Percentiles rank a stretch among this genome's conserved stretches.
Evolutionary conservation across 2,797 vertebrate species (phyloP).

Genomic region (Calcarius lapponicus): DNA sequence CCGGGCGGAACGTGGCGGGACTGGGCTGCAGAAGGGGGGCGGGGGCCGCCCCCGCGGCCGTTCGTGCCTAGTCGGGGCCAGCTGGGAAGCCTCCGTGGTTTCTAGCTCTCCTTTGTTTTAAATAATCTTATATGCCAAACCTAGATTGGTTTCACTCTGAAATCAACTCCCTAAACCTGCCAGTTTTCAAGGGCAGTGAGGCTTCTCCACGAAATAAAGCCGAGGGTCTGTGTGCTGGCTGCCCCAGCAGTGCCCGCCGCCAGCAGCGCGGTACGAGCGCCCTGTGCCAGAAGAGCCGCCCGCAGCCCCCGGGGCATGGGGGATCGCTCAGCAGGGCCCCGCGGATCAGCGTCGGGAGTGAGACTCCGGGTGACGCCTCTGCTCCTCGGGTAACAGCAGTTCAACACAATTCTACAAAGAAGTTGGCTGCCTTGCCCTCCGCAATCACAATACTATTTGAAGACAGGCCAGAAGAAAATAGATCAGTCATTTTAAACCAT

Average conservation of each 20-base stretch:
- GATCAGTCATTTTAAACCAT: not conserved
- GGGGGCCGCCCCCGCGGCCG: too few relatives aligned
- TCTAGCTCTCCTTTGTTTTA: not conserved
- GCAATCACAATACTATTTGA: not conserved
- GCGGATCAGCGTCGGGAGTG: rapidly evolving
- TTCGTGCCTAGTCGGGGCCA: rapidly evolving
- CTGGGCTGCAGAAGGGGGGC: not conserved
- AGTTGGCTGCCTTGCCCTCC: not conserved
- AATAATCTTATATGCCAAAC: too few relatives aligned
- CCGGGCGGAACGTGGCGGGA: not conserved
- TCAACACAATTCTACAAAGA: not conserved
- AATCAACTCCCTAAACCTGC: not conserved
- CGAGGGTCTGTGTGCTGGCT: too few relatives aligned
- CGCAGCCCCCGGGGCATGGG: rapidly evolving
- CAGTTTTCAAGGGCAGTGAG: too few relatives aligned
- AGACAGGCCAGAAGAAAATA: not conserved
- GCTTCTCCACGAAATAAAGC: too few relatives aligned
- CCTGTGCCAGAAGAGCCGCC: rapidly evolving
- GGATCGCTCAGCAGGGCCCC: rapidly evolving
- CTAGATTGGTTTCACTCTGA: too few relatives aligned
- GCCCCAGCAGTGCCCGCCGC: not conserved
- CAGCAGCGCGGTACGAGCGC: rapidly evolving
- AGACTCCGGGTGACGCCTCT: rapidly evolving
- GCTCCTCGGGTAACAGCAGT: not conserved
- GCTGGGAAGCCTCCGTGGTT: rapidly evolving